Percentiles rank a stretch among this genome's conserved stretches.
These are phyloP conservation scores for Leptinotarsa juncta DNA, from an alignment of 2,888 invertebrate species.

Conservation along the genomic window DNA sequence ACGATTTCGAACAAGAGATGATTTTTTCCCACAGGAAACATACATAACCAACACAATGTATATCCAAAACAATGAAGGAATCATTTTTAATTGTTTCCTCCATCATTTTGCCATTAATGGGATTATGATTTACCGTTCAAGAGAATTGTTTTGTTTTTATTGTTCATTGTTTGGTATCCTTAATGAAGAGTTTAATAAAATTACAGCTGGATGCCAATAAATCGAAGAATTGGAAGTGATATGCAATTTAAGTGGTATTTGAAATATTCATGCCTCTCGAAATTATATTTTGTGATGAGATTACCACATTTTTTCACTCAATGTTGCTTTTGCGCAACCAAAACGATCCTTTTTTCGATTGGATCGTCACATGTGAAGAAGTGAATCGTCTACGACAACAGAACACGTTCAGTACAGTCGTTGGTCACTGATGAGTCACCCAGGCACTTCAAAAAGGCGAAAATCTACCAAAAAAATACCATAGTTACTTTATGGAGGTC, in stretches of 20 bases:
- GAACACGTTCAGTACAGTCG: no score
- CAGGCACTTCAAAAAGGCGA: no score
- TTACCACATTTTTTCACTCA: no score
- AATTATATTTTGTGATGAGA: no score
- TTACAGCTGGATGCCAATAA: background rate
- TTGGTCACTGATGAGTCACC: no score
- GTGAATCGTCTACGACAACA: no score
- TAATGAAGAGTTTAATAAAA: background rate
- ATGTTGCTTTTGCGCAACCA: no score
- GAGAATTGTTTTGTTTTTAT: conserved; percentile 7
- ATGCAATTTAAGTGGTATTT: background rate
- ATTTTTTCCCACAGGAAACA: conserved; percentile 15
- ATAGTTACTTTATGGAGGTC: no score
- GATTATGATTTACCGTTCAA: conserved; percentile 13
- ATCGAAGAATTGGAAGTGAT: background rate
- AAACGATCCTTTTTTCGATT: no score
- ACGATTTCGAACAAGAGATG: conserved; percentile 14
- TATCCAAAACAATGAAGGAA: conserved; percentile 15
- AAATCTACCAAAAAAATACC: no score
- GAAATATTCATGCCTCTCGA: no score
- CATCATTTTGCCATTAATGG: conserved; percentile 20
- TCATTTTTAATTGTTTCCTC: conserved; percentile 21
- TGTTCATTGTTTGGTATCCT: background rate
- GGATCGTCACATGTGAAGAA: no score
- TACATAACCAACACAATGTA: conserved; percentile 12